A percentile compares a stretch with the other conserved stretches of the same genome.
Conservation (phyloP, 2,888 invertebrate species). For the Leptinotarsa rubiginosa region DNA sequence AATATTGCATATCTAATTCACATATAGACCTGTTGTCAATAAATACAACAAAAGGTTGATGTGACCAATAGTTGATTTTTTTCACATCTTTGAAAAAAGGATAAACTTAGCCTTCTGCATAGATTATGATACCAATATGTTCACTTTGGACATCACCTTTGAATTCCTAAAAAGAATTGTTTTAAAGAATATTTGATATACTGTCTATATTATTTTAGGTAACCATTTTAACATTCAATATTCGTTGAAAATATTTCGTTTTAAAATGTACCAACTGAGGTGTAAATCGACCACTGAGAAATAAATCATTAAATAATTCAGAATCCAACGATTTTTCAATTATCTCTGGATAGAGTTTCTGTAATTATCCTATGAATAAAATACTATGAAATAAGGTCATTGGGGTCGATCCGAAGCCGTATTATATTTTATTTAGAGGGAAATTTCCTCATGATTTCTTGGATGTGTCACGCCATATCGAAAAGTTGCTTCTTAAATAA, state of each 20-base stretch:
- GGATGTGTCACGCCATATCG: slow-evolving; percentile 36
- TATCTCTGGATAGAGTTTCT: slow-evolving; percentile 16
- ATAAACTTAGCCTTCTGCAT: too few species aligned
- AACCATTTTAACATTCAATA: background rate
- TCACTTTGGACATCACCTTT: too few species aligned
- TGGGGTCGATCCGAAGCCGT: slow-evolving; percentile 20
- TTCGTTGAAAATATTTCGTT: background rate
- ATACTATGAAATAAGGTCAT: slow-evolving; percentile 24
- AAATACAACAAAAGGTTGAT: too few species aligned
- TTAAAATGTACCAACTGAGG: background rate
- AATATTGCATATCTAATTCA: too few species aligned
- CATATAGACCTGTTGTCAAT: too few species aligned
- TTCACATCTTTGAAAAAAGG: too few species aligned
- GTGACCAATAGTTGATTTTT: too few species aligned
- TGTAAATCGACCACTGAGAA: background rate
- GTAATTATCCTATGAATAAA: slow-evolving; percentile 38
- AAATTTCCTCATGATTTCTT: slow-evolving; percentile 13
- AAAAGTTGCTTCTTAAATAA: slow-evolving; percentile 30
- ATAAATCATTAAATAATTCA: slow-evolving; percentile 19
- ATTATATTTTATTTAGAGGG: slow-evolving; percentile 34
- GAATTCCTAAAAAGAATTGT: too few species aligned
- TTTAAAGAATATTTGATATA: background rate
- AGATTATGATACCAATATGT: too few species aligned
- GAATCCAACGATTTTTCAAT: slow-evolving; percentile 29
- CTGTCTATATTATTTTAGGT: background rate